Base-by-base conservation (phyloP, 1,140 invertebrate genomes). In the Daktulosphaira vitifoliae region DNA sequence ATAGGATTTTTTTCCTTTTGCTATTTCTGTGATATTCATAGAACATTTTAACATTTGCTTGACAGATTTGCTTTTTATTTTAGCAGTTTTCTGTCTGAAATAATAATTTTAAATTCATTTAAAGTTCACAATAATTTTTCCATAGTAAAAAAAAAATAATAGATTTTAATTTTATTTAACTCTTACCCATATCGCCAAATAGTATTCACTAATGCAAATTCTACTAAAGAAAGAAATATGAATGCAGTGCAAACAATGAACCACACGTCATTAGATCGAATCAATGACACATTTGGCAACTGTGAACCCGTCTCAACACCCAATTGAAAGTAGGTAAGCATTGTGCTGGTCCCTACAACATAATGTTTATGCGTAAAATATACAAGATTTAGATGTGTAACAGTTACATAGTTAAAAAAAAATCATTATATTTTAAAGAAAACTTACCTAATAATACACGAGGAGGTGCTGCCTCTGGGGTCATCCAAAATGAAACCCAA, bases 401-500 rank as follows among this genome's bases (percentile, higher is more conserved):
- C 11, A 39, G 7, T 51, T n/a, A 51, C n/a, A 11, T 26, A 33
- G 20, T 38, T 11, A 37, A 37, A 65, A 53, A 65, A 70, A 65
- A 78, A 23, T 23, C 20, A 53, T 73, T 38, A 48, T 66, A 9
- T 67, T 23, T 49, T 9, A 39, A 39, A 39, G n/a, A 39, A 39
- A 22, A 68, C 53, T 68, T 76, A 86, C 86, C 87, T 68, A 90
- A 75, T 20, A 85, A 84, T 37, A 87, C 86, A 69, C 88, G 78
- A 9, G 88, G 85, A 2, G 90, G 86, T 8, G 87, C 81, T 8
- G 89, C 87, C 71, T 91, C 89, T 18, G 88, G 84, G 71, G 90
- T 88, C 49, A 92, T 74, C 89, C 89, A 92, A 71, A 92, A 92
- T 0, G 89, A 88, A 13, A 92, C 88, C 89, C 90, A 93, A 0